These are phyloP conservation scores for Lamproptera curius DNA, from an alignment of 2,888 invertebrate genomes.

Conservation along the genomic window DNA sequence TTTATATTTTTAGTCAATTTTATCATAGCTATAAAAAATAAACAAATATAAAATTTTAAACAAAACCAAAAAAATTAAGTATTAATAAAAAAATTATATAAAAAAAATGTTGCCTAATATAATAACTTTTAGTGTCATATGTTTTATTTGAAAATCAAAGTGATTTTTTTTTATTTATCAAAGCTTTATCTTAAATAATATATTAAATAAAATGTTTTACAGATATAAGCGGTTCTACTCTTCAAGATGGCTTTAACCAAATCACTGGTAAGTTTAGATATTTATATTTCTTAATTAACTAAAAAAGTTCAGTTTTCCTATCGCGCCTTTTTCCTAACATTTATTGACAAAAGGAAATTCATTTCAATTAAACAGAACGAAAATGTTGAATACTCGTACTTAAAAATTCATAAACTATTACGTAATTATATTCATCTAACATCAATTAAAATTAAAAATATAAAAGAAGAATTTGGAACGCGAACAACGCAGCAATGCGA, in stretches of 20 bases:
- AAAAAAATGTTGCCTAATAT: not conserved
- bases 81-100: not conserved
- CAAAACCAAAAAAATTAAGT: not conserved
- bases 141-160: not conserved
- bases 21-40: no score
- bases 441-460: no score
- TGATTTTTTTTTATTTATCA: not conserved
- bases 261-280: slow-evolving; percentile 42
- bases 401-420: no score
- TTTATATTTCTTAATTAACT: no score
- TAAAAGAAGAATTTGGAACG: no score
- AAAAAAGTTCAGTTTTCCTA: no score
- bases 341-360: no score
- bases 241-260: slow-evolving; percentile 41
- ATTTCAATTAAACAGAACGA: no score
- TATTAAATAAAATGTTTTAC: slow-evolving; percentile 29
- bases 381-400: no score
- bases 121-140: not conserved
- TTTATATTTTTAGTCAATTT: slow-evolving; percentile 5
- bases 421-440: no score
- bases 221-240: slow-evolving; percentile 33
- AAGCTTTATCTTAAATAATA: not conserved
- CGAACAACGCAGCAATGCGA: no score
- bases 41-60: not conserved
- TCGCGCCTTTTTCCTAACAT: no score